These are phyloP conservation scores for Sminthurides aquaticus DNA, from an alignment of 2,888 invertebrate genomes.

Conservation along the genomic window DNA sequence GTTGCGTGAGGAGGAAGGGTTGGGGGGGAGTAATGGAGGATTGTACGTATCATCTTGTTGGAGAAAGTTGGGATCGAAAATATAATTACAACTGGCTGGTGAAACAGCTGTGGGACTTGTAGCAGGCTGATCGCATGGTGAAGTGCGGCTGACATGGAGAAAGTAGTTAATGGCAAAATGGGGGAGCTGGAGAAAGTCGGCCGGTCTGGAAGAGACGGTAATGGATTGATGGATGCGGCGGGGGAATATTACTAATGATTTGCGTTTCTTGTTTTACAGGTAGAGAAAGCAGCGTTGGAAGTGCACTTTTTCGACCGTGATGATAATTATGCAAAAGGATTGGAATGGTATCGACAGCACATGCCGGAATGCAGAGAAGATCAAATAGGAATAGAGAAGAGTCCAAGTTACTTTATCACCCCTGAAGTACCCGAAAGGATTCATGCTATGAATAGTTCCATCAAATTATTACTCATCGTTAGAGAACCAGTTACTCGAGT, in stretches of 20 bases:
- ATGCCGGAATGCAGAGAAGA: slow-evolving; percentile 89
- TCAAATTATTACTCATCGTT: slow-evolving; percentile 83
- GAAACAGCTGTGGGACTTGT: too few relatives aligned
- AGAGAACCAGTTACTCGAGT: slow-evolving; percentile 92
- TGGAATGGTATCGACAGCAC: slow-evolving; percentile 90
- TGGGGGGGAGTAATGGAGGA: too few relatives aligned
- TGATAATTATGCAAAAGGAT: slow-evolving; percentile 81
- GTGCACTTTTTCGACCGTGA: slow-evolving; percentile 95
- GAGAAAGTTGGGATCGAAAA: too few relatives aligned
- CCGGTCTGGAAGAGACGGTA: too few relatives aligned
- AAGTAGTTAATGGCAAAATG: too few relatives aligned
- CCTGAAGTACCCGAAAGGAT: slow-evolving; percentile 91
- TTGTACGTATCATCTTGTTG: too few relatives aligned
- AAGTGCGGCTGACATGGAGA: neutral
- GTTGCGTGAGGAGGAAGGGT: too few relatives aligned
- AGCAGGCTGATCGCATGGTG: too few relatives aligned
- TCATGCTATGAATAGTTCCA: slow-evolving; percentile 84
- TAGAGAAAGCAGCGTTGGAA: slow-evolving; percentile 87
- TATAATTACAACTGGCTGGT: too few relatives aligned
- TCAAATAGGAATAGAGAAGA: slow-evolving; percentile 94
- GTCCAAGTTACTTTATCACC: slow-evolving; percentile 94
- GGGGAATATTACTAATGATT: neutral
- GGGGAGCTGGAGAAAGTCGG: too few relatives aligned
- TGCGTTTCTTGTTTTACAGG: slow-evolving; percentile 51
- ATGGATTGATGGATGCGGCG: too few relatives aligned